A percentile compares a stretch with the other conserved stretches of the same genome.
These are phyloP conservation scores for Mayetiola destructor DNA, from an alignment of 2,888 invertebrate genomes.

Conservation along the genomic window DNA sequence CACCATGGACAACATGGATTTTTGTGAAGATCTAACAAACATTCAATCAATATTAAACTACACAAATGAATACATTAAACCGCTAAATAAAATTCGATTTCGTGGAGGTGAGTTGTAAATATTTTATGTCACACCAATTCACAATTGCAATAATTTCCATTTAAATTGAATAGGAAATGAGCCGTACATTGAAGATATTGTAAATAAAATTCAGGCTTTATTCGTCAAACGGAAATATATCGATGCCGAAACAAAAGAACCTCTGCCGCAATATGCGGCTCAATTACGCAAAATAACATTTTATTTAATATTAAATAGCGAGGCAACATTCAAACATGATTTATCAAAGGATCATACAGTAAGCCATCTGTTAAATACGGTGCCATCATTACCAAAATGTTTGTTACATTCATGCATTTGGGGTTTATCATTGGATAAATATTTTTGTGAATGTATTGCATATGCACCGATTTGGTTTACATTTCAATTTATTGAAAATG, in stretches of 20 bases:
- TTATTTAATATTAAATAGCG: constrained; percentile 27
- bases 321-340: constrained; percentile 26
- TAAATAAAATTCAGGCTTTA: constrained; percentile 21
- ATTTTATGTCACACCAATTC: background rate
- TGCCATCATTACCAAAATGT: constrained; percentile 26
- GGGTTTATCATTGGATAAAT: constrained; percentile 25
- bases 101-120: constrained; percentile 24
- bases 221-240: constrained; percentile 20
- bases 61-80: constrained; percentile 25
- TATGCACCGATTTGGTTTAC: constrained; percentile 28
- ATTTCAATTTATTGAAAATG: constrained; percentile 25
- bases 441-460: constrained; percentile 25
- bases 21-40: constrained; percentile 26
- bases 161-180: constrained; percentile 24
- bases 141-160: background rate
- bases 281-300: constrained; percentile 26
- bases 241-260: constrained; percentile 19
- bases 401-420: constrained; percentile 24
- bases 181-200: constrained; percentile 24
- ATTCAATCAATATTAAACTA: constrained; percentile 25
- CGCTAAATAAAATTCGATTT: constrained; percentile 25
- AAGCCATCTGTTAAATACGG: constrained; percentile 24
- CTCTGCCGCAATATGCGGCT: constrained; percentile 17
- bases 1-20: constrained; percentile 24
- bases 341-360: constrained; percentile 23